Percentiles rank a stretch among this genome's conserved stretches.
Evolutionary conservation across 1,140 invertebrate genomes (phyloP).

Genomic region (Ooceraea biroi): DNA sequence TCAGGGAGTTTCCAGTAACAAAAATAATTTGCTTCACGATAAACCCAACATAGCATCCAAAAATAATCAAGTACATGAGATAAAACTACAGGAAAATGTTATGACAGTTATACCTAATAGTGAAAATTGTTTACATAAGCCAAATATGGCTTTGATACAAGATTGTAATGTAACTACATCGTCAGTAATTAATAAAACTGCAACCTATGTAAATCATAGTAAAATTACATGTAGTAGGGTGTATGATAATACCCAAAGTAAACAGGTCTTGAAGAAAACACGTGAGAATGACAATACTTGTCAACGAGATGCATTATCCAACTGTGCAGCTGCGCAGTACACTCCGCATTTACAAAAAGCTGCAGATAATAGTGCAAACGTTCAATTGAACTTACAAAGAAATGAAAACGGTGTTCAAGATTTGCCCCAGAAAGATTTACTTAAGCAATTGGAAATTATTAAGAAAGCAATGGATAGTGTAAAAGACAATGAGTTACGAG

Average conservation of each 20-base stretch:
- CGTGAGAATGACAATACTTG: not conserved
- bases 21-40: not conserved
- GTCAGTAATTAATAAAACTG: not conserved
- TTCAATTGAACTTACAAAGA: not conserved
- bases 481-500: constrained; percentile 66
- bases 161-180: not conserved
- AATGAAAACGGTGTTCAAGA: no score
- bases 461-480: constrained; percentile 71
- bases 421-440: not conserved
- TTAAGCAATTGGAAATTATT: constrained; percentile 61
- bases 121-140: not conserved
- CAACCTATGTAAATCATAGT: not conserved
- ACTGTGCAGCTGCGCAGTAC: not conserved
- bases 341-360: not conserved
- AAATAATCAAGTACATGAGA: not conserved
- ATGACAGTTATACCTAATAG: constrained; percentile 62
- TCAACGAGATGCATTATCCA: not conserved
- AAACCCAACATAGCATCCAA: not conserved
- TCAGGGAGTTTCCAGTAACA: not conserved
- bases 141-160: constrained; percentile 8
- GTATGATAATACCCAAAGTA: not conserved
- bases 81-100: constrained; percentile 40
- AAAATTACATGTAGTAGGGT: not conserved
- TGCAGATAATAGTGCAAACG: no score
- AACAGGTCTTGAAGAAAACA: not conserved